A percentile compares a stretch with the other conserved stretches of the same genome.
Evolutionary conservation across 2,797 vertebrate species (phyloP).

Genomic region (Ctenopoma kingsleyae): DNA sequence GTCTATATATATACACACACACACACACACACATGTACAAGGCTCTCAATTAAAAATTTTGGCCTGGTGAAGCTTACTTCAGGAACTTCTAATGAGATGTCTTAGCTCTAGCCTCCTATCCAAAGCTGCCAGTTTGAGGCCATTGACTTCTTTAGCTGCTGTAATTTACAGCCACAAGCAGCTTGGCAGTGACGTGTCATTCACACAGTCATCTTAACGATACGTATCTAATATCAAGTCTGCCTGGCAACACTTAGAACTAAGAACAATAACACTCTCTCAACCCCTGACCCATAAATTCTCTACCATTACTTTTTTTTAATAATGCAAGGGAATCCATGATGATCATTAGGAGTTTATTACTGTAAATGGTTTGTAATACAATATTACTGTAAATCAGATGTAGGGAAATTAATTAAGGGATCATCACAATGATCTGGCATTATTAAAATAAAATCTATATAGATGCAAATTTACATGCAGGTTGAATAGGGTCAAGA

Average conservation of each 20-base stretch:
- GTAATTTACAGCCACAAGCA: constrained; percentile 65
- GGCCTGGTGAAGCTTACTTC: constrained; percentile 62
- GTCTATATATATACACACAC: constrained; percentile 5
- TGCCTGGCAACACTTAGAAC: constrained; percentile 76
- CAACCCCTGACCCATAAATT: constrained; percentile 60
- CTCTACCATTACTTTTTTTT: constrained; percentile 33
- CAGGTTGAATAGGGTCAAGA: neutral
- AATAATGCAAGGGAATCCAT: constrained; percentile 30
- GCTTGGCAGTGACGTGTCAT: constrained; percentile 50
- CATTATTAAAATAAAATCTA: constrained; percentile 12
- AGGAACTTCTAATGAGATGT: constrained; percentile 36
- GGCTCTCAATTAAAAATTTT: constrained; percentile 7
- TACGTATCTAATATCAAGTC: constrained; percentile 63
- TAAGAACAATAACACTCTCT: constrained; percentile 46
- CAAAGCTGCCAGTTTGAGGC: constrained; percentile 35
- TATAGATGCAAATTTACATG: constrained; percentile 3
- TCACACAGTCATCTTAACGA: constrained; percentile 62
- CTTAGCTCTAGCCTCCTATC: constrained; percentile 15
- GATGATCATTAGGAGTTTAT: too few relatives aligned
- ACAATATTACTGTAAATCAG: constrained; percentile 2
- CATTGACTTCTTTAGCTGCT: constrained; percentile 29
- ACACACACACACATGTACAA: constrained; percentile 20
- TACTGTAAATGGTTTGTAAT: constrained; percentile 1
- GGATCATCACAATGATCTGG: neutral
- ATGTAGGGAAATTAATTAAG: constrained; percentile 7